Base-by-base conservation (phyloP, 2,888 invertebrate species). In the Andrena praecox region DNA sequence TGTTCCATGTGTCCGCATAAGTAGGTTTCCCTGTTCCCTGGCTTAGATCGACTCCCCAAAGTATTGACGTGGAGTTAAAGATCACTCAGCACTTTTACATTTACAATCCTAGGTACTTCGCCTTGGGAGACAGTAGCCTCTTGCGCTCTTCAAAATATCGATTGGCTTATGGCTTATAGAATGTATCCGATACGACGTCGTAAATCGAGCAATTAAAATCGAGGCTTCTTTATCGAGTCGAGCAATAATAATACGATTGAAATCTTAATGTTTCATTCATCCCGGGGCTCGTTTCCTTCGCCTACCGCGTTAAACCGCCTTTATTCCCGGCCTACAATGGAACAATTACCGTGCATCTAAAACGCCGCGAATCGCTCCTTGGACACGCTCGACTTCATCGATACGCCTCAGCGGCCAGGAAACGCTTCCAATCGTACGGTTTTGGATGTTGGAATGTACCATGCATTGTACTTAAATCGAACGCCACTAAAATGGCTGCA, bases 341-440 rank as follows among this genome's bases (percentile, higher is more conserved):
- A 80, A 72, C 80, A 70, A 82, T 82, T 80, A 80, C 69, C 8
- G 76, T 52, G 64, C 64, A 56, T 72, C 72, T 64, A 31, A 76
- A 82, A 80, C 54, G 54, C 60, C 63, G n/a, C 42, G 60, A 73
- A 77, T 80, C 80, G 35, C 69, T 76, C 27, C 64, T 64, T 54
- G 68, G 69, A n/a, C 33, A 73, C 76, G 76, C 69, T 66, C 62
- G 72, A 80, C 54, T 80, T 66, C 35, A 6, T 31, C 69, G 75
- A 59, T 66, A 70, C 82, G 80, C 72, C 73, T 60, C 63, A 69
- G 33, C 54, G 67, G 24, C 31, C 12, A 16, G 27, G n/a, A 48
- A 79, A 35, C 64, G 64, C 73, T 77, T 77, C 42, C 52, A 73
- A 64, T 73, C 56, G n/a, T 60, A 68, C 50, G 56, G 54, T 77